Percentiles rank a stretch among this genome's conserved stretches.
Conservation (phyloP, 2,797 vertebrate species). For the Avahi laniger region DNA sequence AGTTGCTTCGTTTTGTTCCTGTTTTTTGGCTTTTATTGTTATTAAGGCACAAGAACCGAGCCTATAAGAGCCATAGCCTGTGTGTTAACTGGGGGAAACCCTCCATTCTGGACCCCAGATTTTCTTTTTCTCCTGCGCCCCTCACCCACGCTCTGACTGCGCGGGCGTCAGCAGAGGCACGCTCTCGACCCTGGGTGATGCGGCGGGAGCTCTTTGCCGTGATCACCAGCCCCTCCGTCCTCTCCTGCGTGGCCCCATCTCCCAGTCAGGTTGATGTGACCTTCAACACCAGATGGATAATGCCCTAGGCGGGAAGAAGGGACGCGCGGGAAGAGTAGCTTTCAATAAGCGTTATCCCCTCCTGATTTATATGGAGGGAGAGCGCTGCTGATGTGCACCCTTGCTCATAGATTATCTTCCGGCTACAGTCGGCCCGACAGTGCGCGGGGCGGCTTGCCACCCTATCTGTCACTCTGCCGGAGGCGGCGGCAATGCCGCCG, state of each 20-base stretch:
- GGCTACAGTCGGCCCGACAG: slow-evolving; percentile 61
- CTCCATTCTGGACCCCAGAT: background rate
- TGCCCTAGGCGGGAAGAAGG: slow-evolving; percentile 51
- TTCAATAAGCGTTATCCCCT: slow-evolving; percentile 61
- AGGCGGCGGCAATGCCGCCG: background rate
- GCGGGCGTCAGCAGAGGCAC: background rate
- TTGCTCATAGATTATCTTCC: slow-evolving; percentile 79
- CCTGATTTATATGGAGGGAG: slow-evolving; percentile 73
- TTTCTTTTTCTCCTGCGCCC: background rate
- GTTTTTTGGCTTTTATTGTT: background rate
- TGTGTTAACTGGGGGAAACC: background rate
- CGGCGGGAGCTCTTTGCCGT: background rate
- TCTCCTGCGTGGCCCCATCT: rapidly evolving
- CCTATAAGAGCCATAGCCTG: background rate
- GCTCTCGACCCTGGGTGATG: background rate
- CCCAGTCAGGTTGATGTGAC: slow-evolving; percentile 66
- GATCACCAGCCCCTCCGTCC: background rate
- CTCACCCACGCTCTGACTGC: background rate
- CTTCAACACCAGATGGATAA: slow-evolving; percentile 77
- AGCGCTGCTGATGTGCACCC: slow-evolving; percentile 50
- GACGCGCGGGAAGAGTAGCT: slow-evolving; percentile 53
- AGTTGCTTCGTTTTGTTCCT: background rate
- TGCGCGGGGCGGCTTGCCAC: slow-evolving; percentile 22
- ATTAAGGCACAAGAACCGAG: background rate
- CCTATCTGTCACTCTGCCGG: slow-evolving; percentile 66